Conservation (phyloP, 2,888 invertebrate genomes). For the Megaustenia siamemsis region DNA sequence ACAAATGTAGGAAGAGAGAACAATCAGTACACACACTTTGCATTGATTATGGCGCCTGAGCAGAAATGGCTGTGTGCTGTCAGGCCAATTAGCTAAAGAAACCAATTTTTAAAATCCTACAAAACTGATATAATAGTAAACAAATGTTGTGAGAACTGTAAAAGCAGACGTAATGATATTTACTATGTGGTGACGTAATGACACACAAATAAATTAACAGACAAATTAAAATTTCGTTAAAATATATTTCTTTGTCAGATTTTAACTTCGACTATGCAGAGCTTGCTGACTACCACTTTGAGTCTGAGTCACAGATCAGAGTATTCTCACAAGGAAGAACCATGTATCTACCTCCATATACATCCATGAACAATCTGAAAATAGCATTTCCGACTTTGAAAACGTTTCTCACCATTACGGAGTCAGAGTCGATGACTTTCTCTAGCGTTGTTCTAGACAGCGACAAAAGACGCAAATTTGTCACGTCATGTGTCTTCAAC, state of each 20-base stretch:
- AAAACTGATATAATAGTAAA: too few species aligned
- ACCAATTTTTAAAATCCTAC: too few species aligned
- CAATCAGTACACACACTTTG: too few species aligned
- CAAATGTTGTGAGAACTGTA: too few species aligned
- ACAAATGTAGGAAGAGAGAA: too few species aligned
- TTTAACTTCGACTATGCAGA: slow-evolving; percentile 21
- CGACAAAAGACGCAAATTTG: neutral
- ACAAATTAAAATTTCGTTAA: neutral
- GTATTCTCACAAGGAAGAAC: neutral
- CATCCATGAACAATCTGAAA: slow-evolving; percentile 9
- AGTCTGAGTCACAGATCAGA: neutral
- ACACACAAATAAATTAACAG: too few species aligned
- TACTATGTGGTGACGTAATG: too few species aligned
- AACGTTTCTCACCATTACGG: slow-evolving; percentile 3
- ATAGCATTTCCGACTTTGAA: neutral
- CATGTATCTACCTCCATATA: neutral
- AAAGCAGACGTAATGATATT: too few species aligned
- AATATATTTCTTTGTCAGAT: neutral
- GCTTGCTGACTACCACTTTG: neutral
- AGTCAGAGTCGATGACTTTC: neutral
- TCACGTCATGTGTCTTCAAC: neutral
- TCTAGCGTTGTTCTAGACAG: neutral
- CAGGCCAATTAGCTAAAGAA: too few species aligned
- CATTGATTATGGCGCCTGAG: too few species aligned
- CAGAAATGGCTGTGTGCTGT: too few species aligned